A percentile compares a stretch with the other conserved stretches of the same genome.
Evolutionary conservation across 2,888 invertebrate species (phyloP).

Genomic region (Drosophila mettleri): DNA sequence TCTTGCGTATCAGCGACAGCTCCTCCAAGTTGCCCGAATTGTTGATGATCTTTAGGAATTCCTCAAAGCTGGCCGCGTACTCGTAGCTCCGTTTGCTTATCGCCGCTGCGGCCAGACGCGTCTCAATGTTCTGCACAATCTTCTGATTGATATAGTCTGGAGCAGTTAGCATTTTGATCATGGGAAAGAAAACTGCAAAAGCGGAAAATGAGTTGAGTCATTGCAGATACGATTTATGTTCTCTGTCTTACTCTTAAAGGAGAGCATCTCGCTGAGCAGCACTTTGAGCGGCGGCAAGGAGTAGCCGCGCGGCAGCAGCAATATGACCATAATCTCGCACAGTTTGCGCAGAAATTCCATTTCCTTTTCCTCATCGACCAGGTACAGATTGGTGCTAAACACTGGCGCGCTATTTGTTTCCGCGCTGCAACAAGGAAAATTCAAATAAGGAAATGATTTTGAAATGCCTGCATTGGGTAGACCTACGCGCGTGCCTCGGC

Average conservation of each 20-base stretch:
- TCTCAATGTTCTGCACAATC: constrained; percentile 92
- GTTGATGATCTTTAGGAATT: constrained; percentile 93
- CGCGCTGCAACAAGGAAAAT: constrained; percentile 84
- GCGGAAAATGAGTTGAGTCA: background rate
- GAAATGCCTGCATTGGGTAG: background rate
- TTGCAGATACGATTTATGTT: background rate
- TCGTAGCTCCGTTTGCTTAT: constrained; percentile 93
- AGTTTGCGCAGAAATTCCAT: constrained; percentile 92
- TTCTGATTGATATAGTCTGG: constrained; percentile 96
- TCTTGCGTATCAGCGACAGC: constrained; percentile 92
- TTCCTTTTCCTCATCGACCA: constrained; percentile 91
- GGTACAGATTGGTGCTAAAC: constrained; percentile 90
- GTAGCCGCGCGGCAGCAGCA: constrained; percentile 93
- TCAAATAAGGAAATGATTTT: background rate
- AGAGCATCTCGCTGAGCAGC: constrained; percentile 92
- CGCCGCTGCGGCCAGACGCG: constrained; percentile 91
- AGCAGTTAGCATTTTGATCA: constrained; percentile 93
- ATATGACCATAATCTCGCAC: constrained; percentile 92
- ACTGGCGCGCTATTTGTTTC: constrained; percentile 88
- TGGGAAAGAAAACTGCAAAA: constrained; percentile 88
- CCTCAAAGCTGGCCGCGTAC: constrained; percentile 95
- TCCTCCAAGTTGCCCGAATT: constrained; percentile 92
- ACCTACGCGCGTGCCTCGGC: constrained; percentile 91
- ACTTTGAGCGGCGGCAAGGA: constrained; percentile 91
- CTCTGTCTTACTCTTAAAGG: constrained; percentile 90